phyloP scores from a whole-genome alignment of 1,140 invertebrate species.

The Ips nitidus region DNA sequence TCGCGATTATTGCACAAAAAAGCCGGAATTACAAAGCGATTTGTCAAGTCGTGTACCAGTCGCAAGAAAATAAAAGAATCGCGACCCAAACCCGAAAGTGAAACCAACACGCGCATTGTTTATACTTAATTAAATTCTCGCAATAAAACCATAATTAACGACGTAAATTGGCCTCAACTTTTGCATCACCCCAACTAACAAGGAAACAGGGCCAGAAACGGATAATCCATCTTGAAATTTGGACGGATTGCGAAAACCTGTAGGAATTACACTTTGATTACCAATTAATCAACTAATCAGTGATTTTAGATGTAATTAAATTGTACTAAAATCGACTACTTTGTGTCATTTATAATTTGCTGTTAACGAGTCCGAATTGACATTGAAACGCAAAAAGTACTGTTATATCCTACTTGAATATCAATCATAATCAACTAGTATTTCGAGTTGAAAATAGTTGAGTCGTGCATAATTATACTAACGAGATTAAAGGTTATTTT shows the following conservation, averaged over 20 bases:
- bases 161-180: constrained; percentile 5
- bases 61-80: not conserved
- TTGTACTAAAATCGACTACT: too few relatives aligned
- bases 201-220: constrained; percentile 1
- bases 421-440: too few relatives aligned
- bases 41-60: not conserved
- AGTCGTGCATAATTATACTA: too few relatives aligned
- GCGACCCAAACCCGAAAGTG: not conserved
- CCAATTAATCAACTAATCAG: too few relatives aligned
- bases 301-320: too few relatives aligned
- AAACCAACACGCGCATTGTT: constrained; percentile 2
- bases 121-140: constrained; percentile 16
- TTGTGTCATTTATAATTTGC: too few relatives aligned
- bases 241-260: not conserved
- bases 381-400: too few relatives aligned
- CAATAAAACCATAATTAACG: constrained; percentile 24
- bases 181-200: constrained; percentile 8
- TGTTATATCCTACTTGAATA: too few relatives aligned
- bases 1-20: not conserved
- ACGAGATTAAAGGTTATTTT: too few relatives aligned
- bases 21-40: constrained; percentile 7
- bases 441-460: too few relatives aligned
- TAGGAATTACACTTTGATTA: not conserved
- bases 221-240: constrained; percentile 3
- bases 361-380: too few relatives aligned